These are phyloP conservation scores for Staurois parvus DNA, from an alignment of 2,797 vertebrate genomes.

Conservation along the genomic window DNA sequence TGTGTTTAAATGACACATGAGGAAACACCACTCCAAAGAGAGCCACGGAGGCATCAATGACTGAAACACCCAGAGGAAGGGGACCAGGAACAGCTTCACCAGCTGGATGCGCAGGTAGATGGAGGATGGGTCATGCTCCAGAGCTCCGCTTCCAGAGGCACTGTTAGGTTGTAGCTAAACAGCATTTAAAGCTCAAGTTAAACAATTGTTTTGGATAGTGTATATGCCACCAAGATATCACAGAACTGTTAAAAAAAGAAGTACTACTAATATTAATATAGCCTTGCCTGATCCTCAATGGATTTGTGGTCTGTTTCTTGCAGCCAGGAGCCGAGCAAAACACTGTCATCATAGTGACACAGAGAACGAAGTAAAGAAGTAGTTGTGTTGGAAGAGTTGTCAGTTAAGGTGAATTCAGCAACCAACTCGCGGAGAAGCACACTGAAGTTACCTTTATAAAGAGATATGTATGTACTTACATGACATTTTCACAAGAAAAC, in stretches of 20 bases:
- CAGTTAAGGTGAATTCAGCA: slow-evolving; percentile 97
- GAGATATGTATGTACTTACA: too few relatives aligned
- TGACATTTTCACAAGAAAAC: background rate
- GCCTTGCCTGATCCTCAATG: slow-evolving; percentile 92
- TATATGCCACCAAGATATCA: background rate
- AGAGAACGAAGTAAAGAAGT: slow-evolving; percentile 95
- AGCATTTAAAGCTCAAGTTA: background rate
- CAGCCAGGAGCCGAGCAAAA: slow-evolving; percentile 98
- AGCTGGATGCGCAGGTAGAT: slow-evolving; percentile 94
- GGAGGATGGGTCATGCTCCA: slow-evolving; percentile 97
- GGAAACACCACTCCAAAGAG: slow-evolving; percentile 98
- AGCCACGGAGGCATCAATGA: slow-evolving; percentile 96
- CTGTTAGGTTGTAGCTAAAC: slow-evolving; percentile 96
- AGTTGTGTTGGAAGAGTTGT: slow-evolving; percentile 98
- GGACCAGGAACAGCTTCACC: slow-evolving; percentile 95
- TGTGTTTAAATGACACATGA: slow-evolving; percentile 97
- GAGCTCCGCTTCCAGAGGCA: slow-evolving; percentile 94
- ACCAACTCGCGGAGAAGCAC: slow-evolving; percentile 94
- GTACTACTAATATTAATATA: background rate
- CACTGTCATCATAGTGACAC: slow-evolving; percentile 97
- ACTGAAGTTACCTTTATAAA: slow-evolving; percentile 89
- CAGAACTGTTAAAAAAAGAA: too few relatives aligned
- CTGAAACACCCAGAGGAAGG: slow-evolving; percentile 94
- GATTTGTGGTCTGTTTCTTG: slow-evolving; percentile 99
- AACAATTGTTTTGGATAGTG: background rate